Evolutionary conservation across 1,140 invertebrate species (phyloP), one percentile per base, ranked within the genome.

Genomic region (Samia ricini): DNA sequence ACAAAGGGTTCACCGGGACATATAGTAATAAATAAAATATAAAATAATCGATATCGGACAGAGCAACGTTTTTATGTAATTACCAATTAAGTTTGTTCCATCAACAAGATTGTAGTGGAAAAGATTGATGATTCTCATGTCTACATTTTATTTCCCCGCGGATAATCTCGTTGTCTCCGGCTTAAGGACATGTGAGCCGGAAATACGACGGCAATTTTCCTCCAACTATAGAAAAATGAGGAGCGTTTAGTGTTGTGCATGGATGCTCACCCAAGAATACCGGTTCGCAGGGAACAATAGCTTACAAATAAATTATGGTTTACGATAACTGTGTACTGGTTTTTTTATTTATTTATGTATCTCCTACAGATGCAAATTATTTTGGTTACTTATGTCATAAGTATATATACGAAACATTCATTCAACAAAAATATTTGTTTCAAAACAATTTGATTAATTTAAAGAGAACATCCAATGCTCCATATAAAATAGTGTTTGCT

Each of bases 161-260:
- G 81, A 89, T 89, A 89, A 89, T 87, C 84, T 87, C 79, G 83
- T 85, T 85, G 81, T 88, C 81, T 85, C 79, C 77, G 74, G 79
- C 81, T 85, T 83, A 86, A 83, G 83, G 83, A 85, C 83, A 87
- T 84, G 84, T 83, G 81, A 86, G 83, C 66, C 78, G 80, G 78
- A 87, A 88, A 87, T 85, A 85, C 80, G 84, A 81, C 74, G 76
- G 79, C 81, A 88, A 85, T 88, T 85, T 84, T 88, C 83, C 83
- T 83, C 74, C 83, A 79, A 79, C 79, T 88, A 85, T 81, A 81
- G 83, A 88, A 87, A 87, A 87, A 87, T 87, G 84, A 79, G 81
- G 72, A 77, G 64, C 79, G 78, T 77, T 88, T 84, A 88, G 79
- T 70, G 84, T 77, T 69, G 71, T 77, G 82, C 76, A 76, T 76